Conservation (phyloP, 53 echinoderm and acorn worm genomes). For the Patiria pectinifera region DNA sequence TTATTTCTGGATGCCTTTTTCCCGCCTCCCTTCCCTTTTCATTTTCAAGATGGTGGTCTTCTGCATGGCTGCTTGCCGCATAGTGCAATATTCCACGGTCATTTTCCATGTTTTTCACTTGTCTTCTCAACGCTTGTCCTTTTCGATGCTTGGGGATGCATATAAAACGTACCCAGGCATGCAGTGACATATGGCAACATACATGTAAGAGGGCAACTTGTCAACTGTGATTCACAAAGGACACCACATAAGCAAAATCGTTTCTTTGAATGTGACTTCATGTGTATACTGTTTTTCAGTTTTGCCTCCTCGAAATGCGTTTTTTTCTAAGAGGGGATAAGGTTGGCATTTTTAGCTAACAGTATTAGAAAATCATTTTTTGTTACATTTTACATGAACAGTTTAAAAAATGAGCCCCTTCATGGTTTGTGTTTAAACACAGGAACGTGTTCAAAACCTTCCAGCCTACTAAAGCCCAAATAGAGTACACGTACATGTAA, state of each 20-base stretch:
- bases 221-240: background rate
- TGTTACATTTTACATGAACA: too few relatives aligned
- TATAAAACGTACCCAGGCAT: constrained; percentile 25
- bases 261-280: background rate
- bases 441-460: background rate
- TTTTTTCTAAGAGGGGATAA: too few relatives aligned
- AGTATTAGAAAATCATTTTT: too few relatives aligned
- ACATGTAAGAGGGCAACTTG: background rate
- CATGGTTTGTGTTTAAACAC: too few relatives aligned
- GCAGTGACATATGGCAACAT: background rate
- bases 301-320: too few relatives aligned
- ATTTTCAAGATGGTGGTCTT: constrained; percentile 60
- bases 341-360: too few relatives aligned
- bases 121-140: background rate
- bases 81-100: constrained; percentile 62
- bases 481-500: background rate
- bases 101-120: constrained; percentile 41
- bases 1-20: constrained; percentile 33
- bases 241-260: background rate
- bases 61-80: constrained; percentile 37
- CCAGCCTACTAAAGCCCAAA: background rate
- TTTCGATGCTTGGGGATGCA: constrained; percentile 1
- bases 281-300: too few relatives aligned
- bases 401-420: too few relatives aligned
- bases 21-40: constrained; percentile 1